phyloP scores from a whole-genome alignment of 1,140 invertebrate genomes.

The Pantala flavescens region DNA sequence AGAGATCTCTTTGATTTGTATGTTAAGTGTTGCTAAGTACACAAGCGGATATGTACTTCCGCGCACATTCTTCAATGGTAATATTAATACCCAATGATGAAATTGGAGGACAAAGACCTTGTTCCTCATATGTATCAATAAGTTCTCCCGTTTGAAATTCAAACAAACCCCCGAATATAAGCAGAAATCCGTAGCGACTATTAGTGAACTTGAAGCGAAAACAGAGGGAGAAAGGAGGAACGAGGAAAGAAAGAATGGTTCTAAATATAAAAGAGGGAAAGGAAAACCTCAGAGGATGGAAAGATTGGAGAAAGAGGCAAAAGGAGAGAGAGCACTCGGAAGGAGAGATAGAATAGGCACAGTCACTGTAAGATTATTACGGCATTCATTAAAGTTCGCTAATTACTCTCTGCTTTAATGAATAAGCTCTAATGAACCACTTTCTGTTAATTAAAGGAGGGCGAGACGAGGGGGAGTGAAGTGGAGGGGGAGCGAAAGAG shows the following conservation, averaged over 20 bases:
- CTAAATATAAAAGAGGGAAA: background rate
- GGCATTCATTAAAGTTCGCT: conserved; percentile 68
- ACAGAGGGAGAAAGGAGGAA: too few relatives aligned
- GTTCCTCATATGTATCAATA: too few relatives aligned
- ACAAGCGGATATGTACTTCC: too few relatives aligned
- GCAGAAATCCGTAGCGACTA: too few relatives aligned
- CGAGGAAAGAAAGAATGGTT: background rate
- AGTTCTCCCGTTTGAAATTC: too few relatives aligned
- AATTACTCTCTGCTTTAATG: conserved; percentile 77
- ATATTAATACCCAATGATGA: too few relatives aligned
- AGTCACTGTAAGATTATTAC: conserved; percentile 21
- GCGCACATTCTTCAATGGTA: too few relatives aligned
- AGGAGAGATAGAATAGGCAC: conserved; percentile 9
- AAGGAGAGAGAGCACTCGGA: background rate
- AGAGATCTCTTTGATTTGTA: too few relatives aligned
- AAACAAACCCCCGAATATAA: too few relatives aligned
- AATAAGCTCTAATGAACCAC: conserved; percentile 78
- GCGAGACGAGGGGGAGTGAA: background rate
- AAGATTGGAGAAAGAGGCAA: background rate
- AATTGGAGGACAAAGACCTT: too few relatives aligned
- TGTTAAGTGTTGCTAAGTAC: too few relatives aligned
- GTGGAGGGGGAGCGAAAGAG: conserved; percentile 11
- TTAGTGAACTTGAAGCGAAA: too few relatives aligned
- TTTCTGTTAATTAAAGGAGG: conserved; percentile 72
- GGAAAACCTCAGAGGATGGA: background rate